These are phyloP conservation scores for Theonella swinhoei DNA, from an alignment of 37 sponge, comb jelly and placozoan species.

Conservation along the genomic window DNA sequence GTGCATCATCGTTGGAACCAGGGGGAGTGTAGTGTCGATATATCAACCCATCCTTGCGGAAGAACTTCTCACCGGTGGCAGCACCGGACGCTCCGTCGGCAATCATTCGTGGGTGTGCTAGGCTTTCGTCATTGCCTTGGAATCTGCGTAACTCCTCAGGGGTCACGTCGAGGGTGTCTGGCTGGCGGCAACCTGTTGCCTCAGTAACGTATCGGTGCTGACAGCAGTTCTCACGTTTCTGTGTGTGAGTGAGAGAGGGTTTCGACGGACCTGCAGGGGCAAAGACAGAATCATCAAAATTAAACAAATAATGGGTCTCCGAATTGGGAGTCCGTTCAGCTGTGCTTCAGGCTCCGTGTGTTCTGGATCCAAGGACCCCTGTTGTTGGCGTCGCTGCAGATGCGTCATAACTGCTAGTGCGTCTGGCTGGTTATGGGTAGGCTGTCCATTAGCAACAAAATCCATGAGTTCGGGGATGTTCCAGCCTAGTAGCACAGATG, in stretches of 20 bases:
- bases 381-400: not conserved
- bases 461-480: slow-evolving; percentile 23
- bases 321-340: not conserved
- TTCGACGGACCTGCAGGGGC: not conserved
- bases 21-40: not conserved
- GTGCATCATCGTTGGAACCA: not conserved
- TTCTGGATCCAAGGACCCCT: not conserved
- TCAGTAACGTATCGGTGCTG: not conserved
- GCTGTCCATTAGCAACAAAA: not conserved
- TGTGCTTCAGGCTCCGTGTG: not conserved
- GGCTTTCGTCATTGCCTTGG: slow-evolving; percentile 31
- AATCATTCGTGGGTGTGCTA: not conserved
- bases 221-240: not conserved
- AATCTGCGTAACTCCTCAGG: slow-evolving; percentile 24
- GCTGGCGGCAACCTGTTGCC: not conserved
- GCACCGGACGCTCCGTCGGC: not conserved
- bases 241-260: not conserved
- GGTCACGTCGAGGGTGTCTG: slow-evolving; percentile 11
- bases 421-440: not conserved
- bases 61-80: slow-evolving; percentile 20
- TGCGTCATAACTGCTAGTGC: not conserved
- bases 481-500: slow-evolving; percentile 33
- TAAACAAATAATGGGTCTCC: not conserved
- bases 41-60: slow-evolving; percentile 25
- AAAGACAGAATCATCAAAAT: not conserved